phyloP scores from a whole-genome alignment of 2,113 vertebrate genomes.

The Centropristis striata region DNA sequence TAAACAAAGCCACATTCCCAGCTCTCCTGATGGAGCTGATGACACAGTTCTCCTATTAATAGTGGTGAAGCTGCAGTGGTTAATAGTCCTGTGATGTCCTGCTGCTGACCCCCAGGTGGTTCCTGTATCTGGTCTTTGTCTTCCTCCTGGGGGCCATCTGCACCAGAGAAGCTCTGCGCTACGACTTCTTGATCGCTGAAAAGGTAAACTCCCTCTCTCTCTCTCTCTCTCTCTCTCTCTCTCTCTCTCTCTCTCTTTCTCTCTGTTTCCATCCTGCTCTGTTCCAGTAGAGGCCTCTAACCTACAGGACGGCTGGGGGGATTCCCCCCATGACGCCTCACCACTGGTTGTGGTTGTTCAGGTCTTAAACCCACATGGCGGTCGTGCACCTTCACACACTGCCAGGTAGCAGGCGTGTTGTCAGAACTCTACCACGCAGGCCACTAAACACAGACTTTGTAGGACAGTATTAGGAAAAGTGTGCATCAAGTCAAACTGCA shows the following conservation, averaged over 20 bases:
- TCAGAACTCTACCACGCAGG: not conserved
- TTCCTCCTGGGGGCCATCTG: conserved; percentile 96
- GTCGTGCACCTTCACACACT: not conserved
- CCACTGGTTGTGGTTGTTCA: conserved; percentile 25
- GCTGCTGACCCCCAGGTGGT: conserved; percentile 91
- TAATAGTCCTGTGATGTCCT: conserved; percentile 51
- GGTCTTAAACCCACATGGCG: not conserved
- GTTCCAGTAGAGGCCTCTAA: not conserved
- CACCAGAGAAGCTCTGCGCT: conserved; percentile 93
- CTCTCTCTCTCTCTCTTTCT: too few species aligned
- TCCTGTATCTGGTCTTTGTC: conserved; percentile 96
- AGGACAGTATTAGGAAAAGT: too few species aligned
- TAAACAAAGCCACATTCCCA: not conserved
- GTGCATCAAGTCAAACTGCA: too few species aligned
- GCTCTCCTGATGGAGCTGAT: not conserved
- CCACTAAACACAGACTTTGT: too few species aligned
- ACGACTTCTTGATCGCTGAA: conserved; percentile 98
- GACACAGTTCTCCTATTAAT: conserved; percentile 46
- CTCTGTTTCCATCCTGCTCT: conserved; percentile 31
- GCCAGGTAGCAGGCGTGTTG: not conserved
- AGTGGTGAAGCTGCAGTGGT: conserved; percentile 35
- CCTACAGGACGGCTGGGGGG: conserved; percentile 18
- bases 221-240: too few species aligned
- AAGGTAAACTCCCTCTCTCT: conserved; percentile 92
- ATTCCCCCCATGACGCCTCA: conserved; percentile 36